A percentile compares a stretch with the other conserved stretches of the same genome.
phyloP scores from a whole-genome alignment of 2,888 invertebrate species.

The Apoda limacodes region DNA sequence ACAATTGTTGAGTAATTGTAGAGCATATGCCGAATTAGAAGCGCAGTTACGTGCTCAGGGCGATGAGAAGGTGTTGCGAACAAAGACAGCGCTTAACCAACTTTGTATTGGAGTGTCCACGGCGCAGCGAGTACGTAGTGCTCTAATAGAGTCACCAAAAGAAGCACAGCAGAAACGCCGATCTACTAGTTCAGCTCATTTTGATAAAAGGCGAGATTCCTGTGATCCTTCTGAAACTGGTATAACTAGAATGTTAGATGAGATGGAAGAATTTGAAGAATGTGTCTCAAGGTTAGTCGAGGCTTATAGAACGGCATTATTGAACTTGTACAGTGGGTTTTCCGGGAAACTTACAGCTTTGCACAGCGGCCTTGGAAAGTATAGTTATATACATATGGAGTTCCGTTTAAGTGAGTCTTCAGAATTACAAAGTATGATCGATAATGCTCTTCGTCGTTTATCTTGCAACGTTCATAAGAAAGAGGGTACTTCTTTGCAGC shows the following conservation, averaged over 20 bases:
- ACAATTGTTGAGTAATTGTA: constrained; percentile 45
- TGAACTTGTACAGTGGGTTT: constrained; percentile 31
- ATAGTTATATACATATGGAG: constrained; percentile 15
- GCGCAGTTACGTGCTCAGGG: constrained; percentile 34
- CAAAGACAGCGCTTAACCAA: constrained; percentile 38
- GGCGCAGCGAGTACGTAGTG: constrained; percentile 20
- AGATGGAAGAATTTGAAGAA: constrained; percentile 28
- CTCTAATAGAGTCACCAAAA: constrained; percentile 23
- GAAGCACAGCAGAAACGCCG: constrained; percentile 17
- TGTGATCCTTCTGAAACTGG: constrained; percentile 12
- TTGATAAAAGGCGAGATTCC: constrained; percentile 7
- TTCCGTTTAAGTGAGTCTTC: constrained; percentile 12
- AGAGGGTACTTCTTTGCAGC: constrained; percentile 12
- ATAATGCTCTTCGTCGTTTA: constrained; percentile 23
- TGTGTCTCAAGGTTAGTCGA: constrained; percentile 32
- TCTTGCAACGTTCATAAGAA: constrained; percentile 19
- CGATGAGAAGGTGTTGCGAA: constrained; percentile 28
- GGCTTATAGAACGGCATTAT: constrained; percentile 34
- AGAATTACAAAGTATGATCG: constrained; percentile 27
- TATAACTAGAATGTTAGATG: constrained; percentile 19
- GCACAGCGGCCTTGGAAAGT: constrained; percentile 20
- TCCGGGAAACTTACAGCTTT: constrained; percentile 17
- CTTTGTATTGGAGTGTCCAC: constrained; percentile 29
- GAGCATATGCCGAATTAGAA: constrained; percentile 43
- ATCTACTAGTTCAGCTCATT: constrained; percentile 20